Conservation (phyloP, 2,888 invertebrate genomes). For the Erannis defoliaria region DNA sequence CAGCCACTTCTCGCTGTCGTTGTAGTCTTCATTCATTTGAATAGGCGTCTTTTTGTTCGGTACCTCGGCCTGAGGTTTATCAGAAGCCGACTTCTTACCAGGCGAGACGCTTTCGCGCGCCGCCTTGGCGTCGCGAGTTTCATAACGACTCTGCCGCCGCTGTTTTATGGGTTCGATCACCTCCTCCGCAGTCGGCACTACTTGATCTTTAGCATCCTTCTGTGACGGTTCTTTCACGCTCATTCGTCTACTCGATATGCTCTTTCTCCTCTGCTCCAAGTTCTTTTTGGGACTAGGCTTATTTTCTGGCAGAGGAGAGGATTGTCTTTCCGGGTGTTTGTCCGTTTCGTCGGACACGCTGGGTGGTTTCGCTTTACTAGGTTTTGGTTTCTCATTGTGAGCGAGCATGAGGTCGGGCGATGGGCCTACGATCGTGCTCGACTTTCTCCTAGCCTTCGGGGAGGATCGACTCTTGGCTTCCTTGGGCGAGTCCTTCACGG, state of each 20-base stretch:
- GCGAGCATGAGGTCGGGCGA: conserved; percentile 56
- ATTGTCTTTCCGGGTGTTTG: conserved; percentile 49
- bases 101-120: conserved; percentile 54
- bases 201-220: conserved; percentile 39
- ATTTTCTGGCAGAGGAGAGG: conserved; percentile 32
- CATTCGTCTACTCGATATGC: conserved; percentile 49
- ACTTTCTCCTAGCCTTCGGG: conserved; percentile 57
- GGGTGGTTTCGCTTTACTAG: conserved; percentile 50
- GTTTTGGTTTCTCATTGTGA: conserved; percentile 61
- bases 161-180: conserved; percentile 45
- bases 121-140: conserved; percentile 27
- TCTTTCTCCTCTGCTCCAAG: conserved; percentile 63
- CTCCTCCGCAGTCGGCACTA: conserved; percentile 47
- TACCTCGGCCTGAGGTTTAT: conserved; percentile 50
- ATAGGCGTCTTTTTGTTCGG: conserved; percentile 62
- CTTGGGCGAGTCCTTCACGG: conserved; percentile 67
- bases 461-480: conserved; percentile 11
- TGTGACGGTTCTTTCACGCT: conserved; percentile 57
- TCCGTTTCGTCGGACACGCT: conserved; percentile 61
- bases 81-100: conserved; percentile 53
- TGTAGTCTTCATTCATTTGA: conserved; percentile 60
- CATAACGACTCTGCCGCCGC: conserved; percentile 41
- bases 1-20: conserved; percentile 74
- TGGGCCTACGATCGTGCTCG: conserved; percentile 26
- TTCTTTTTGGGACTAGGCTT: conserved; percentile 67